A percentile compares a stretch with the other conserved stretches of the same genome.
These are phyloP conservation scores for Drosophila serrata DNA, from an alignment of 1,140 invertebrate species.

Conservation along the genomic window DNA sequence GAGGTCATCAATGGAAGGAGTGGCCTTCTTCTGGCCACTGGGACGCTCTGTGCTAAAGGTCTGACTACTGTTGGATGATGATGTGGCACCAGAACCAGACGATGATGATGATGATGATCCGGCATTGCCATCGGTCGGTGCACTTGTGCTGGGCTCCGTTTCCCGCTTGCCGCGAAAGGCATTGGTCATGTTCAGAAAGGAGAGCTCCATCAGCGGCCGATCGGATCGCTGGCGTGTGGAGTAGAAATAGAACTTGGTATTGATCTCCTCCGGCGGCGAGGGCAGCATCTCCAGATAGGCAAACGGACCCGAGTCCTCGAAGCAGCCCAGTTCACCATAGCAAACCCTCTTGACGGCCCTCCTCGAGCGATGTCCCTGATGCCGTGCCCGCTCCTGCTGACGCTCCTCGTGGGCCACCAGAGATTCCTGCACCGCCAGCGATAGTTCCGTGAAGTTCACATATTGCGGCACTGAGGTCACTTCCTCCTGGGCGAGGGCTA, in stretches of 20 bases:
- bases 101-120: conserved; percentile 14
- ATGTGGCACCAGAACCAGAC: background rate
- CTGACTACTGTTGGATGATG: background rate
- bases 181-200: conserved; percentile 89
- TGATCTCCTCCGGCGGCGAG: conserved; percentile 94
- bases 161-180: conserved; percentile 77
- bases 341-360: conserved; percentile 92
- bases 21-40: conserved; percentile 43
- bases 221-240: conserved; percentile 88
- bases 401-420: conserved; percentile 56
- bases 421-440: conserved; percentile 66
- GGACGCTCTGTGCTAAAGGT: conserved; percentile 47
- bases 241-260: conserved; percentile 91
- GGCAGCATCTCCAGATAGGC: conserved; percentile 96
- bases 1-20: conserved; percentile 70
- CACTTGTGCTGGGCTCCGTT: conserved; percentile 13
- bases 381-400: conserved; percentile 41
- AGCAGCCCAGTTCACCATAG: conserved; percentile 97
- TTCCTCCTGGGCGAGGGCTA: conserved; percentile 56
- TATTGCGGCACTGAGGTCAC: conserved; percentile 20
- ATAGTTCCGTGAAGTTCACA: conserved; percentile 63
- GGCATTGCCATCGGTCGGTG: background rate
- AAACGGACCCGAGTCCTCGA: conserved; percentile 96
- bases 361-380: conserved; percentile 82
- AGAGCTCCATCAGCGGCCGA: conserved; percentile 88